Evolutionary conservation across 2,888 invertebrate species (phyloP), one percentile per base, ranked within the genome.

Genomic region (Ischnus inquisitorius): DNA sequence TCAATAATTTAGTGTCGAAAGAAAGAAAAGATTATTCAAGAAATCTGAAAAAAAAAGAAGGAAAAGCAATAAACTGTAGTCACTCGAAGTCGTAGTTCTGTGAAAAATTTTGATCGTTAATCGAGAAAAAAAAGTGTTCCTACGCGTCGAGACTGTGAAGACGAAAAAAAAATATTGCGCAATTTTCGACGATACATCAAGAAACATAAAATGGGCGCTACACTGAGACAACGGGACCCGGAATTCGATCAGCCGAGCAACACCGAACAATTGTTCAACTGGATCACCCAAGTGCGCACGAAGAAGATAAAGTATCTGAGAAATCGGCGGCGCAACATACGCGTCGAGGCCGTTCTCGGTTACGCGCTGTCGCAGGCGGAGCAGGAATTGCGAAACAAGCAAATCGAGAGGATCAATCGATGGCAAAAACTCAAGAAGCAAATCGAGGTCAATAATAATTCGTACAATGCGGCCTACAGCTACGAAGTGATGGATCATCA

Each of bases 321-420:
- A 90, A 95, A 94, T 93, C 95, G 94, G 90, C 95, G 94, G 88
- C 95, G 95, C 89, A 95, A 96, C 92, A 93, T 96, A 86, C 94
- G 96, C 88, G 94, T 96, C 88, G 95, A 96, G 93, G 96, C 96
- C 88, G 95, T 96, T 89, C 94, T 96, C 91, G 94, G 95, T 87
- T 94, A 94, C 90, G 95, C 96, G 57, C 92, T 96, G 76, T 91
- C 91, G 85, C 95, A 95, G 86, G 96, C 96, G 2, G 95, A 96
- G 90, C 93, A 92, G 86, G 95, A 96, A 90, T 94, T 96, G 81
- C 93, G 95, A 87, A 92, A 92, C 88, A 96, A 96, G 93, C 96
- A 96, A 93, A 94, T 95, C 90, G 95, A 95, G 92, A 94, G 96
- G 87, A 95, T 95, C 88, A 93, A 94, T 89, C 95, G 94, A 90